phyloP scores from a whole-genome alignment of 2,797 vertebrate species.

The Labeo calbasu region DNA sequence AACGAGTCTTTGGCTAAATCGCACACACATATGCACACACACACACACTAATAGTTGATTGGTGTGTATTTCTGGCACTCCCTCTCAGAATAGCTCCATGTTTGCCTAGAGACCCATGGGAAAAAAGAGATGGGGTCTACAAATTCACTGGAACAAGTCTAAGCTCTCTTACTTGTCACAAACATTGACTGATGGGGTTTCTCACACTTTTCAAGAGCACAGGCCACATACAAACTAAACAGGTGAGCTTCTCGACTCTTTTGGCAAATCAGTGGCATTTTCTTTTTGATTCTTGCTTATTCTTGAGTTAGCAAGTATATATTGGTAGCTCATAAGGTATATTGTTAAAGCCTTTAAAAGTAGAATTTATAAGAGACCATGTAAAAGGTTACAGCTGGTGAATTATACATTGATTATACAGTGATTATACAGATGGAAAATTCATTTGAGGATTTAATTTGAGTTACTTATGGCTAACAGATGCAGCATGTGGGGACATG shows the following conservation, averaged over 20 bases:
- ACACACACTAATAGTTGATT: constrained; percentile 57
- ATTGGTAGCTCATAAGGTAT: background rate
- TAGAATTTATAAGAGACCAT: background rate
- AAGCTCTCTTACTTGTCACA: constrained; percentile 39
- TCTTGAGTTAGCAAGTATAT: background rate
- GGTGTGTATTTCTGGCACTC: constrained; percentile 75
- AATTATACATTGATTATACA: background rate
- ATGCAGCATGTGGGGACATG: constrained; percentile 1
- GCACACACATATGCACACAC: constrained; percentile 1
- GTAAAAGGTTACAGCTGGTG: background rate
- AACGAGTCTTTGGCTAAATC: constrained; percentile 27
- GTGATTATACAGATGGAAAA: background rate
- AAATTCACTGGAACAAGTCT: constrained; percentile 54
- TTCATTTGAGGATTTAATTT: background rate
- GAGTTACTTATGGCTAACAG: background rate
- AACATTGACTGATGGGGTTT: constrained; percentile 17
- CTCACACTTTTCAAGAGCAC: constrained; percentile 36
- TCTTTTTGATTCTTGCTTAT: background rate
- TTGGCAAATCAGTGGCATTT: background rate
- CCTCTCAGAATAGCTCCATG: constrained; percentile 71
- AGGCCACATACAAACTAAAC: background rate
- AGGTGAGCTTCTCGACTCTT: constrained; percentile 46
- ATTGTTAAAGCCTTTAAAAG: background rate
- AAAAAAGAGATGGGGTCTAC: constrained; percentile 44
- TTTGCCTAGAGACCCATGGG: constrained; percentile 73